A percentile compares a stretch with the other conserved stretches of the same genome.
Evolutionary conservation across 2,888 invertebrate species (phyloP).

Genomic region (Andrena hattorfiana): DNA sequence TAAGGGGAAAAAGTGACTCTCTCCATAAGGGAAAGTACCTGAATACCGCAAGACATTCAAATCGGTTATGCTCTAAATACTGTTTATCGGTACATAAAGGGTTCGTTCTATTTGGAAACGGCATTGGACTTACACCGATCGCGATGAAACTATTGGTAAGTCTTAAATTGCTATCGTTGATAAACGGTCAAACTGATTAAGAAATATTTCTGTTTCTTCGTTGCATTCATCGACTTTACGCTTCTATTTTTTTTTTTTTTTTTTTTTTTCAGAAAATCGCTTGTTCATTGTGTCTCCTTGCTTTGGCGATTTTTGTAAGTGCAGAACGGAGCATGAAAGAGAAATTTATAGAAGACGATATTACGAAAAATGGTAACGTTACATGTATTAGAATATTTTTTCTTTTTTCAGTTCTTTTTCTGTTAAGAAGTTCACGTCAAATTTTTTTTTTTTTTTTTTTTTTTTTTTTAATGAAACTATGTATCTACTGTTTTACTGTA

Average conservation of each 20-base stretch:
- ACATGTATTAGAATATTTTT: background rate
- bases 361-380: conserved; percentile 25
- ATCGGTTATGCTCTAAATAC: conserved; percentile 64
- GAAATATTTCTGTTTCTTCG: background rate
- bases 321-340: background rate
- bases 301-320: background rate
- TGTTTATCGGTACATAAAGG: conserved; percentile 51
- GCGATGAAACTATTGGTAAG: conserved; percentile 54
- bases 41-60: conserved; percentile 19
- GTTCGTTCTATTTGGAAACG: conserved; percentile 1
- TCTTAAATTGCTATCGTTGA: background rate
- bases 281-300: background rate
- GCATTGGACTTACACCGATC: conserved; percentile 15
- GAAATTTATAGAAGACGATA: background rate
- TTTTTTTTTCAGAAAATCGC: conserved; percentile 12
- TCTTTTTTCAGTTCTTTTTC: too few species aligned
- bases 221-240: background rate
- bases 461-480: background rate
- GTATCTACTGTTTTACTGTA: background rate
- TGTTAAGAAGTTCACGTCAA: background rate
- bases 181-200: background rate
- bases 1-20: conserved; percentile 46
- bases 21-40: conserved; percentile 47
- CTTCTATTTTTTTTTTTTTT: background rate
- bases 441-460: background rate